Conservation (phyloP, 2,113 vertebrate genomes). For the Spermophilus dauricus region DNA sequence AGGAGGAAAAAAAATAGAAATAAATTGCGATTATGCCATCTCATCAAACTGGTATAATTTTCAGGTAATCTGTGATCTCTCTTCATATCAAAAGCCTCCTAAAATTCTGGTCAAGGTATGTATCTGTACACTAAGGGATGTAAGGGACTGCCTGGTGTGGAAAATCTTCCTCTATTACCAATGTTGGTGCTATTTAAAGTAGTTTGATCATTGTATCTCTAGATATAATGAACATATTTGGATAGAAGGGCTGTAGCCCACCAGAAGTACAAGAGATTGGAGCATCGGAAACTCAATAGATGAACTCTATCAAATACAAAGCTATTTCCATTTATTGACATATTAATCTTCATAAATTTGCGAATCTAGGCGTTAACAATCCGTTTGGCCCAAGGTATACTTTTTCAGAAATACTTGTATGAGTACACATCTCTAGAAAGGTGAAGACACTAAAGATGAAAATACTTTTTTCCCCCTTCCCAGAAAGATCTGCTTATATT, state of each 20-base stretch:
- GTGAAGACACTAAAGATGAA: neutral
- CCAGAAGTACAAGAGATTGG: neutral
- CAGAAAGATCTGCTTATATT: neutral
- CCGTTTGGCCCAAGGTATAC: neutral
- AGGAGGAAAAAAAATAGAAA: neutral
- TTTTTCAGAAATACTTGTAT: constrained; percentile 31
- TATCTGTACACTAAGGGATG: neutral
- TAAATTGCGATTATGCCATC: neutral
- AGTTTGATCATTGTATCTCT: neutral
- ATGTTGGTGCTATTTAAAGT: neutral
- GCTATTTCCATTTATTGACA: neutral
- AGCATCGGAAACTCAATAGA: neutral
- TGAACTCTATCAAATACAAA: neutral
- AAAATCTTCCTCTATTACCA: neutral
- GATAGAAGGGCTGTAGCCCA: neutral
- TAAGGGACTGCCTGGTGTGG: neutral
- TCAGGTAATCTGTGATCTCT: neutral
- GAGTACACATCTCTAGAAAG: neutral
- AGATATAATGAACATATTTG: neutral
- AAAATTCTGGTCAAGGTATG: neutral
- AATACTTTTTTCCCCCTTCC: neutral
- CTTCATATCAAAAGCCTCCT: neutral
- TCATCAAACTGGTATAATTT: neutral
- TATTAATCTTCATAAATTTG: neutral
- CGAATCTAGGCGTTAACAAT: neutral